phyloP scores from a whole-genome alignment of 2,888 invertebrate genomes.

The Drosophila paramelanica region DNA sequence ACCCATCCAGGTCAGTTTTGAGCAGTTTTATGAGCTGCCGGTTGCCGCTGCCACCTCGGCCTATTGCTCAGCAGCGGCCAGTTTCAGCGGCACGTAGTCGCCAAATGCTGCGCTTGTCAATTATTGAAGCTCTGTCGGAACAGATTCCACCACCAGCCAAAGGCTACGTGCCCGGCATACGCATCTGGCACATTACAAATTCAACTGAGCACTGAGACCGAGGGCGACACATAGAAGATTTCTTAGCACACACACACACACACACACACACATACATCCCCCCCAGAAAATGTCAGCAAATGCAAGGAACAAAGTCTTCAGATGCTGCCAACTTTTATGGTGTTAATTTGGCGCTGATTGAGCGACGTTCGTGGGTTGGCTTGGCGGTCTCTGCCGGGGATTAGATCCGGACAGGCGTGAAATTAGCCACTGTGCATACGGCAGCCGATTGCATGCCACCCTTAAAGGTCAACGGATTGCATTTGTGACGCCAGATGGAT shows the following conservation, averaged over 20 bases:
- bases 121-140: constrained; percentile 63
- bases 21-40: constrained; percentile 63
- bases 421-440: constrained; percentile 54
- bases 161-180: constrained; percentile 67
- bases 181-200: constrained; percentile 48
- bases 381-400: constrained; percentile 38
- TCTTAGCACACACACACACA: constrained; percentile 16
- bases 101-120: constrained; percentile 65
- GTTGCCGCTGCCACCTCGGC: constrained; percentile 17
- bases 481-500: constrained; percentile 38
- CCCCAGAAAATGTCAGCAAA: constrained; percentile 25
- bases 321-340: constrained; percentile 69
- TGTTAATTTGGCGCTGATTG: constrained; percentile 79
- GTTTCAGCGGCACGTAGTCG: constrained; percentile 62
- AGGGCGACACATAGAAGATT: constrained; percentile 6
- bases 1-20: constrained; percentile 75
- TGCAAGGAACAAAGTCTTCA: constrained; percentile 47
- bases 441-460: constrained; percentile 30
- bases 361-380: constrained; percentile 52
- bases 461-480: constrained; percentile 51
- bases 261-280: not conserved
- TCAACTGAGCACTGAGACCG: constrained; percentile 13
- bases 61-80: constrained; percentile 6
- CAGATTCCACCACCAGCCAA: constrained; percentile 58
- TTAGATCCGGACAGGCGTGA: constrained; percentile 59